Evolutionary conservation across 2,113 vertebrate genomes (phyloP).

Genomic region (Scalopus aquaticus): DNA sequence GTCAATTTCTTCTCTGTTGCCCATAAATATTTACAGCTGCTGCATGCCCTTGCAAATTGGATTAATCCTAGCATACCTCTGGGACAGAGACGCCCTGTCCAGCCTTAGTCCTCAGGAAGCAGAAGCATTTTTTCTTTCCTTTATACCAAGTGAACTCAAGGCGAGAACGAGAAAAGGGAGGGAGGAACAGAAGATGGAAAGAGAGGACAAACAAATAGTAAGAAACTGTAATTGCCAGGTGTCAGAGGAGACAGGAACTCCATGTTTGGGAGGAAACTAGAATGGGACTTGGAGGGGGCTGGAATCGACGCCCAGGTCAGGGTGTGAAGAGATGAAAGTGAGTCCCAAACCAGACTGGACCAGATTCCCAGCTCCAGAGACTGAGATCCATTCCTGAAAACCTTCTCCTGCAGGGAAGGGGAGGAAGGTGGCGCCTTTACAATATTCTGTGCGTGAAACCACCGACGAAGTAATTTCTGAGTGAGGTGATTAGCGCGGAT

Average conservation of each 20-base stretch:
- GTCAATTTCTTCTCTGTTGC: constrained; percentile 69
- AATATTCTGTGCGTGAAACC: background rate
- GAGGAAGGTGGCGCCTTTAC: background rate
- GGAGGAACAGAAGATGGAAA: background rate
- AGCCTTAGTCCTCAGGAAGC: constrained; percentile 58
- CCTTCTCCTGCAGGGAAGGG: constrained; percentile 41
- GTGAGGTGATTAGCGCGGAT: constrained; percentile 31
- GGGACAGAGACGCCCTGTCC: constrained; percentile 70
- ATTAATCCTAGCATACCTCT: constrained; percentile 78
- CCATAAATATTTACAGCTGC: constrained; percentile 80
- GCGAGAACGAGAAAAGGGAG: background rate
- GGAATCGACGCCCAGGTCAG: background rate
- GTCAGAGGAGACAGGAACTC: background rate
- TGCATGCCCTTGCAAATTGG: constrained; percentile 78
- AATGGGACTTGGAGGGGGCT: background rate
- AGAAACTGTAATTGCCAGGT: background rate
- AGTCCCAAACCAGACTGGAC: background rate
- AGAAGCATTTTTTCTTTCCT: background rate
- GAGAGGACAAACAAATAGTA: background rate
- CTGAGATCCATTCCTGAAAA: constrained; percentile 30
- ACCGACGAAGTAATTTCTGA: constrained; percentile 17
- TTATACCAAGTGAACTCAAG: background rate
- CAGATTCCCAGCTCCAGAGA: constrained; percentile 25
- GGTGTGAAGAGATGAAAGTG: too few species aligned
- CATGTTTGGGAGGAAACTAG: background rate